These are phyloP conservation scores for Villa cingulata DNA, from an alignment of 2,888 invertebrate genomes.

Conservation along the genomic window DNA sequence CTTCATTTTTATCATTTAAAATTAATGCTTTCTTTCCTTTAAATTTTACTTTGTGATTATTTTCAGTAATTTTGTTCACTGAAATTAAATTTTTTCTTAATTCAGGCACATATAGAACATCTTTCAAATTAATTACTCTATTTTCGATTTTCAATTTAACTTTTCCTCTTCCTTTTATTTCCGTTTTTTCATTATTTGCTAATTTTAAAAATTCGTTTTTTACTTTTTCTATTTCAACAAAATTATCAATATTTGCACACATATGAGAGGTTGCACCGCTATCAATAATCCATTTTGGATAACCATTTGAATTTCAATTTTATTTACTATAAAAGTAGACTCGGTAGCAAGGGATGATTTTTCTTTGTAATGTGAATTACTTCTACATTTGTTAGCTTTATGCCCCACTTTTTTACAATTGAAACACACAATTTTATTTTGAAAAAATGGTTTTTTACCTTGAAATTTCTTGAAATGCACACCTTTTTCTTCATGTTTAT, in stretches of 20 bases:
- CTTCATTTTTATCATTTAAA: no score
- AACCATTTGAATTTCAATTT: no score
- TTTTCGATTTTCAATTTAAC: no score
- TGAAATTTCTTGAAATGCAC: accelerated
- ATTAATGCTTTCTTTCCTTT: neutral
- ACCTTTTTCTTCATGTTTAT: no score
- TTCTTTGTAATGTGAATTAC: neutral
- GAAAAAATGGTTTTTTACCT: neutral
- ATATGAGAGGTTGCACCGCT: neutral
- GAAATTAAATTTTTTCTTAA: no score
- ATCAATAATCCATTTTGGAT: neutral
- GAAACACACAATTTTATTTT: neutral
- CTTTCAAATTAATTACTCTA: no score
- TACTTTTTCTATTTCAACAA: neutral
- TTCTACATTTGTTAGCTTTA: neutral
- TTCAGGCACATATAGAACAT: no score
- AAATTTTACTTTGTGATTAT: neutral
- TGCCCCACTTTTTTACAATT: neutral
- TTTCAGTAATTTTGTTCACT: no score
- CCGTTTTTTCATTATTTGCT: neutral
- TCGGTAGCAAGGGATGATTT: neutral
- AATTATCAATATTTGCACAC: neutral
- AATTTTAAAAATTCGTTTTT: neutral
- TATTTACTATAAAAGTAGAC: neutral
- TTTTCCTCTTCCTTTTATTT: no score